Evolutionary conservation across 2,797 vertebrate genomes (phyloP).

Genomic region (Parauchenoglanis ngamensis): DNA sequence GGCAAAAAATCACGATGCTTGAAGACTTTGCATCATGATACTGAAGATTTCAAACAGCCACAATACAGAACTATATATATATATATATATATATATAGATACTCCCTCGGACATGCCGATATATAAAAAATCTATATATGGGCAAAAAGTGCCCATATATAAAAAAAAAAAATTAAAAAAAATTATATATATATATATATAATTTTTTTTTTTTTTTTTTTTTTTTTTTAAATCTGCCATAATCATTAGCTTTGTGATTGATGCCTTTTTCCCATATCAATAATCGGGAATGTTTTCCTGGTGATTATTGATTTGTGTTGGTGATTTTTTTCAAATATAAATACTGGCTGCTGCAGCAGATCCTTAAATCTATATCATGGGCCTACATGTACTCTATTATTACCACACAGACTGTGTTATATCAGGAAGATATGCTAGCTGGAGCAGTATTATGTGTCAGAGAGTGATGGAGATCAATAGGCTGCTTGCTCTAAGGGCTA

Average conservation of each 20-base stretch:
- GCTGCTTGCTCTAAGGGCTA: not conserved
- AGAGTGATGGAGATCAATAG: not conserved
- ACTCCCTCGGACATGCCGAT: too few species aligned
- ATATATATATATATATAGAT: too few species aligned
- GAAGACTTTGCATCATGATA: not conserved
- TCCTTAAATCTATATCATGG: not conserved
- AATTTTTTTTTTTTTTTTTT: too few species aligned
- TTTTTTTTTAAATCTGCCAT: not conserved
- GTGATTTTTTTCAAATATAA: not conserved
- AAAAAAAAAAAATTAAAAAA: too few species aligned
- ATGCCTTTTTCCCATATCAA: not conserved
- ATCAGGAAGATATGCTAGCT: not conserved
- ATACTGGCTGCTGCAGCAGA: not conserved
- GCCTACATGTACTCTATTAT: not conserved
- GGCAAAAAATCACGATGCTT: not conserved
- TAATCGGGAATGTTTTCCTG: not conserved
- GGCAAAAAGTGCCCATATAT: too few species aligned
- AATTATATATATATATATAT: too few species aligned
- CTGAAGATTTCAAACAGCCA: not conserved
- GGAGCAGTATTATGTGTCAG: not conserved
- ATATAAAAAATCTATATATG: too few species aligned
- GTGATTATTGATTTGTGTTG: too few species aligned
- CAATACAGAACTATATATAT: not conserved
- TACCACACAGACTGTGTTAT: not conserved
- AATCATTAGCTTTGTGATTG: not conserved